Conservation (phyloP, 2,113 vertebrate species). For the Daphoenositta chrysoptera region DNA sequence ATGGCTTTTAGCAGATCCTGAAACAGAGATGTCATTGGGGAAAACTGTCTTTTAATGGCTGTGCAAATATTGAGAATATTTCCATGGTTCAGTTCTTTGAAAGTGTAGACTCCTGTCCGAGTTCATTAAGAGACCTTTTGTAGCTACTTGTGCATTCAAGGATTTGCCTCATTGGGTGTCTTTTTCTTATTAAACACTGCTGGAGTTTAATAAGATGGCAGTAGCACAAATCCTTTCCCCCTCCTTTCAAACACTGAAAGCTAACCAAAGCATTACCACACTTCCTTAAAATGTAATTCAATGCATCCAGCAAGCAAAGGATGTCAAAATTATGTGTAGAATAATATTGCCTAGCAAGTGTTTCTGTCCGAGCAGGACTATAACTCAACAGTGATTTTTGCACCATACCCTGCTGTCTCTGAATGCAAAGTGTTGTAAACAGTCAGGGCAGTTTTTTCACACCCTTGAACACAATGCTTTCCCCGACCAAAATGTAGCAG, state of each 20-base stretch:
- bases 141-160: conserved; percentile 45
- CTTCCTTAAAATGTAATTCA: conserved; percentile 23
- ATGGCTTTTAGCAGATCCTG: conserved; percentile 46
- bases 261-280: background rate
- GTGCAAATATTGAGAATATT: conserved; percentile 17
- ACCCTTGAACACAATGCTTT: background rate
- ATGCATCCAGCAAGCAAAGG: conserved; percentile 36
- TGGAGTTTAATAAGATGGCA: conserved; percentile 40
- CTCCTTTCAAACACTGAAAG: conserved; percentile 39
- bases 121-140: conserved; percentile 3
- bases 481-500: background rate
- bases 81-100: background rate
- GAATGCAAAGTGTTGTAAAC: background rate
- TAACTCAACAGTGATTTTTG: background rate
- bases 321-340: conserved; percentile 20
- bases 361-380: background rate
- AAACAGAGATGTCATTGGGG: conserved; percentile 5
- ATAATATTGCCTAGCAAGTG: conserved; percentile 17
- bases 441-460: background rate
- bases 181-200: conserved; percentile 49
- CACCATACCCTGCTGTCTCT: background rate
- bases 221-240: conserved; percentile 7
- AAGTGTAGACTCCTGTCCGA: background rate
- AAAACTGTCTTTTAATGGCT: conserved; percentile 26
- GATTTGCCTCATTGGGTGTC: conserved; percentile 38